A percentile compares a stretch with the other conserved stretches of the same genome.
These are phyloP conservation scores for Trisateles emortualis DNA, from an alignment of 2,888 invertebrate species.

Conservation along the genomic window DNA sequence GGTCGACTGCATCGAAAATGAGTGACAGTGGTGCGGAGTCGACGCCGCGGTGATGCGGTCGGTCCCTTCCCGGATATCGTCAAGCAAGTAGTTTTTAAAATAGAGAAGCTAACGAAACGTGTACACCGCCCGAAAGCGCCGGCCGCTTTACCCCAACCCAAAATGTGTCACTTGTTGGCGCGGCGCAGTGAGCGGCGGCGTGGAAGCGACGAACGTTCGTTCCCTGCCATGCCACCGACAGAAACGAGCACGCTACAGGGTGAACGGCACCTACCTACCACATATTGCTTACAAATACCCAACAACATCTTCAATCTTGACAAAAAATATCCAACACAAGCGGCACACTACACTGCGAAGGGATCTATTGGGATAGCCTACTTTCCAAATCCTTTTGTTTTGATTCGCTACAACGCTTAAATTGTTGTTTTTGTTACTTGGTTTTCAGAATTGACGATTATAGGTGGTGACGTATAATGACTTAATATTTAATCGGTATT, in stretches of 20 bases:
- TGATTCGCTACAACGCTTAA: slow-evolving; percentile 34
- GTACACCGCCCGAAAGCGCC: slow-evolving; percentile 84
- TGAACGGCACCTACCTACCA: slow-evolving; percentile 67
- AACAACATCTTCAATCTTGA: slow-evolving; percentile 50
- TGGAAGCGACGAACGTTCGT: slow-evolving; percentile 39
- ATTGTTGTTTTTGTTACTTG: slow-evolving; percentile 30
- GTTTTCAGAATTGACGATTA: slow-evolving; percentile 13
- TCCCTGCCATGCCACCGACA: neutral
- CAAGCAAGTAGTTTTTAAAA: slow-evolving; percentile 83
- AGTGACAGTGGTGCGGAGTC: slow-evolving; percentile 72
- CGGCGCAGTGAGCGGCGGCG: slow-evolving; percentile 59
- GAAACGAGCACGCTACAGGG: slow-evolving; percentile 61
- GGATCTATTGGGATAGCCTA: slow-evolving; percentile 57
- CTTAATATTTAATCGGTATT: neutral
- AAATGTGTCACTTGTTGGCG: slow-evolving; percentile 81
- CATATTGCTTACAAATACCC: slow-evolving; percentile 58
- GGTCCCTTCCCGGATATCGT: slow-evolving; percentile 86
- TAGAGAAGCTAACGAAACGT: slow-evolving; percentile 86
- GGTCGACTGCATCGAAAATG: slow-evolving; percentile 84
- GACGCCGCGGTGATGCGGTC: slow-evolving; percentile 74
- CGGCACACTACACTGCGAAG: slow-evolving; percentile 53
- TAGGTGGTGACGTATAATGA: neutral
- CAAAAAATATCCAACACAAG: slow-evolving; percentile 63
- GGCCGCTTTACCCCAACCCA: slow-evolving; percentile 80
- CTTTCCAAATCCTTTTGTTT: slow-evolving; percentile 55